These are phyloP conservation scores for Hypselothyrea guttata DNA, from an alignment of 2,888 invertebrate genomes.

Conservation along the genomic window DNA sequence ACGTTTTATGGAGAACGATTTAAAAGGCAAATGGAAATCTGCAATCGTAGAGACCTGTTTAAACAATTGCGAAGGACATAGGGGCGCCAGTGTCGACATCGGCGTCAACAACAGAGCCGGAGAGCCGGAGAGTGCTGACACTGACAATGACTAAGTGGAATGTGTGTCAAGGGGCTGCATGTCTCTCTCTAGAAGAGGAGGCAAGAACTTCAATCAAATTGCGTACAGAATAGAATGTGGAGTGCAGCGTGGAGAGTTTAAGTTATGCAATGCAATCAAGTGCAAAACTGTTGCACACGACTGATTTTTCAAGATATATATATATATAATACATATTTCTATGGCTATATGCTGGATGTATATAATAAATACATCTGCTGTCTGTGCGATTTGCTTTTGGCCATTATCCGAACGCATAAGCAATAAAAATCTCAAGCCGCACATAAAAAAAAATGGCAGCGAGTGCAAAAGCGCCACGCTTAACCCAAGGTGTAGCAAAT, in stretches of 20 bases:
- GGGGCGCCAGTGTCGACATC: conserved; percentile 28
- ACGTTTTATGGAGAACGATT: background rate
- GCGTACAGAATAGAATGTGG: conserved; percentile 6
- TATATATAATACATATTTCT: background rate
- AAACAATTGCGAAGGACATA: conserved; percentile 33
- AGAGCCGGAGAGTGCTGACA: conserved; percentile 23
- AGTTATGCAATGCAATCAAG: conserved; percentile 38
- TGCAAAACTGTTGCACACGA: conserved; percentile 37
- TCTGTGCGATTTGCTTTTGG: conserved; percentile 33
- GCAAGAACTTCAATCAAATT: conserved; percentile 29
- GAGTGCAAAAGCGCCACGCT: conserved; percentile 12
- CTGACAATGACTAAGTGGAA: conserved; percentile 53
- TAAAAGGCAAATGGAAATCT: conserved; percentile 19
- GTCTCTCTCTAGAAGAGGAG: background rate
- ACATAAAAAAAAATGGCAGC: conserved; percentile 36
- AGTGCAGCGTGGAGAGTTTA: conserved; percentile 17
- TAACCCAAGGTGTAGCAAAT: conserved; percentile 33
- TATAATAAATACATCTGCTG: conserved; percentile 28
- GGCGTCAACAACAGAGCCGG: conserved; percentile 1
- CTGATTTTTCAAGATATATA: background rate
- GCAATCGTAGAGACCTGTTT: conserved; percentile 19
- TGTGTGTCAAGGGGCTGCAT: conserved; percentile 34
- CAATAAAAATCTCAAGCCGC: conserved; percentile 54
- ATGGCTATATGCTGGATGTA: background rate
- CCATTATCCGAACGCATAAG: conserved; percentile 38